These are phyloP conservation scores for Coregonus suidteri DNA, from an alignment of 2,797 vertebrate genomes.

Conservation along the genomic window DNA sequence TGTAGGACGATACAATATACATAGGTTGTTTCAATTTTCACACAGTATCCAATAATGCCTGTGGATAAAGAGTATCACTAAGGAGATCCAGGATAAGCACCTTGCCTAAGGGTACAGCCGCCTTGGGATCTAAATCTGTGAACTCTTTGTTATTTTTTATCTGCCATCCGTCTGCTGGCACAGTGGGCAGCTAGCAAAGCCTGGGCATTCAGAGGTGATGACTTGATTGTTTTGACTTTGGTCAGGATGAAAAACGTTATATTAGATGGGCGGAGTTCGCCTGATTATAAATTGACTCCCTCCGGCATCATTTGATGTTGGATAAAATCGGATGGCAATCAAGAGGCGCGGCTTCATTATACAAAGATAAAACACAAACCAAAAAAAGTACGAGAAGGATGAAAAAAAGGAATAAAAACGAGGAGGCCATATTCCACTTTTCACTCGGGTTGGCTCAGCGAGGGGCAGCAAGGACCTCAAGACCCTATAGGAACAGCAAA, in stretches of 20 bases:
- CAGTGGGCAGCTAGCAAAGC: background rate
- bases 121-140: slow-evolving; percentile 29
- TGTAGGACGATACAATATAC: background rate
- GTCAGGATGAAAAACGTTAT: slow-evolving; percentile 45
- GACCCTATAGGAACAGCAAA: slow-evolving; percentile 7
- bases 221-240: slow-evolving; percentile 40
- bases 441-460: slow-evolving; percentile 19
- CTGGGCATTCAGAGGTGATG: slow-evolving; percentile 18
- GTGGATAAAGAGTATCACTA: slow-evolving; percentile 28
- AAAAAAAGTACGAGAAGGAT: slow-evolving; percentile 6
- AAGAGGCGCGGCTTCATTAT: slow-evolving; percentile 24
- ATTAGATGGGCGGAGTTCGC: slow-evolving; percentile 26
- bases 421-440: background rate
- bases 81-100: slow-evolving; percentile 44
- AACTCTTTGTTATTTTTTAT: slow-evolving; percentile 33
- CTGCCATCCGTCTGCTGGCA: background rate
- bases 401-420: slow-evolving; percentile 4
- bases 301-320: slow-evolving; percentile 43
- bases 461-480: background rate
- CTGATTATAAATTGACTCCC: slow-evolving; percentile 38
- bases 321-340: slow-evolving; percentile 47
- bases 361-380: slow-evolving; percentile 23
- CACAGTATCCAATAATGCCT: background rate
- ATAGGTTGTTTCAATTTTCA: background rate
- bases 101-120: slow-evolving; percentile 11